Evolutionary conservation across 2,888 invertebrate genomes (phyloP).

Genomic region (Dynastes grantii): DNA sequence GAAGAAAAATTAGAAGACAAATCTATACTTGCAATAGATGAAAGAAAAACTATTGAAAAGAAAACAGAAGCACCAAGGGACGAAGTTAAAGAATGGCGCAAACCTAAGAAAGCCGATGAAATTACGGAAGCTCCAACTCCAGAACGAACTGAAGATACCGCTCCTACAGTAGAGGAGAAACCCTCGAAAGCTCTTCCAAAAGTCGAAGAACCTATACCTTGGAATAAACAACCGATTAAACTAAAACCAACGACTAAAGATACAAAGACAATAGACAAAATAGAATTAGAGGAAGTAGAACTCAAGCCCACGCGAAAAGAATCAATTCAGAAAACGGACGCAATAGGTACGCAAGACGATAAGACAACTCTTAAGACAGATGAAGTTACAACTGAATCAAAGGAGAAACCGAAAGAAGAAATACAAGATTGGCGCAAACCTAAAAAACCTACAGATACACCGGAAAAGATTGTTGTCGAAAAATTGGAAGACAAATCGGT

Average conservation of each 20-base stretch:
- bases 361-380: background rate
- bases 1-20: background rate
- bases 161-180: background rate
- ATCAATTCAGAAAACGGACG: constrained; percentile 33
- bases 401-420: constrained; percentile 61
- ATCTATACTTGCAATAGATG: background rate
- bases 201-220: constrained; percentile 68
- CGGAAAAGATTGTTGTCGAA: constrained; percentile 45
- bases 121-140: constrained; percentile 7
- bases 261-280: constrained; percentile 68
- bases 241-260: constrained; percentile 70
- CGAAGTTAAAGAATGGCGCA: constrained; percentile 59
- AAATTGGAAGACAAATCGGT: constrained; percentile 58
- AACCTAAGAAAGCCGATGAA: constrained; percentile 50
- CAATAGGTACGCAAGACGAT: background rate
- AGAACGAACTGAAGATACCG: constrained; percentile 11
- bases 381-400: background rate
- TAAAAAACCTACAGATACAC: constrained; percentile 57
- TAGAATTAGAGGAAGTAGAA: constrained; percentile 71
- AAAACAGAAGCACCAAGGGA: constrained; percentile 58
- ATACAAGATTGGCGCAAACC: constrained; percentile 48
- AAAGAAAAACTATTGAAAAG: background rate
- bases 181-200: constrained; percentile 51
- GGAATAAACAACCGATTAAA: constrained; percentile 77
- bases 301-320: constrained; percentile 65